Evolutionary conservation across 2,113 vertebrate genomes (phyloP), one percentile per base, ranked within the genome.

Genomic region (Cyprinodon variegatus): DNA sequence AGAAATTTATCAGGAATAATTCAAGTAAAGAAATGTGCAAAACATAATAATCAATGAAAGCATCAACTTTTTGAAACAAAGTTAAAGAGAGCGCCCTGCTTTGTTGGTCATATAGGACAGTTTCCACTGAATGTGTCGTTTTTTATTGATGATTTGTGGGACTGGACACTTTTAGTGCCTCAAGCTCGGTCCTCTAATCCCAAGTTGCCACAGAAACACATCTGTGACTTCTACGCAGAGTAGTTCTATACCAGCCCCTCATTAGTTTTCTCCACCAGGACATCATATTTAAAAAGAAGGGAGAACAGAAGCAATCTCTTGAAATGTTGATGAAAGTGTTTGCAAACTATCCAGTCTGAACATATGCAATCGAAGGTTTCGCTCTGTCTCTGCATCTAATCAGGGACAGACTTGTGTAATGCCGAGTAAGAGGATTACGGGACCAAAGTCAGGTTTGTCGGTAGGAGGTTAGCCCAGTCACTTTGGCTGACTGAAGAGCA

Each of bases 351-450:
- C 59, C 73, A 65, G 50, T 86, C 65, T 74, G 43, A 78, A 87
- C 76, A 83, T 84, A 71, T 81, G 65, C 53, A 48, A 1, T 29
- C 17, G 48, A 70, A 41, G 29, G 83, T 86, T 91, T 81, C 78
- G 77, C 81, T 83, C 82, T 48, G 80, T 85, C 81, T 82, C 84
- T 86, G 77, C 86, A 70, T 90, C 88, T 90, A 86, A 93, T 93
- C 89, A 91, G 82, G 92, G 89, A 89, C 91, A 93, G 93, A 93
- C 94, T 95, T 93, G 83, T 85, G 85, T 94, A 94, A 94, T 93
- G 69, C 93, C 81, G 41, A 20, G 73, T 94, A 93, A 95, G 93
- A 93, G 85, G 94, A 93, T 95, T 92, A 91, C 66, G 37, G 87
- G 73, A 77, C 75, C 86, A 93, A 93, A 93, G 92, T 89, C 91